phyloP scores from a whole-genome alignment of 2,888 invertebrate species.

The Drosophila longiperda region DNA sequence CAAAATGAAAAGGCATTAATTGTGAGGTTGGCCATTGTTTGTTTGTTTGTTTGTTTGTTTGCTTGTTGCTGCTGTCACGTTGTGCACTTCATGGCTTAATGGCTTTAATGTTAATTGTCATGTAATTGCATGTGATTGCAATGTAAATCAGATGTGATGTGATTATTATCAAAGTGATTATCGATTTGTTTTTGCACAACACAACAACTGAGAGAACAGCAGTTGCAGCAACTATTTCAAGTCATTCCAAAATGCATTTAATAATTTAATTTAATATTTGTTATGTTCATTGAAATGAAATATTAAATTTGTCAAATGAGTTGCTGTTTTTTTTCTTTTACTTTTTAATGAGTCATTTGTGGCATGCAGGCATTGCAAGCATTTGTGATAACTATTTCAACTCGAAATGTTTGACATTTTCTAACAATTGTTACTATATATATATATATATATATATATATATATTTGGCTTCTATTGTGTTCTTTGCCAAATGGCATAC shows the following conservation, averaged over 20 bases:
- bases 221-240: neutral
- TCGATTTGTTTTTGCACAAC: constrained; percentile 33
- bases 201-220: neutral
- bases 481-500: neutral
- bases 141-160: constrained; percentile 33
- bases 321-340: neutral
- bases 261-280: neutral
- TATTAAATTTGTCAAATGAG: constrained; percentile 1
- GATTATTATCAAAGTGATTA: constrained; percentile 42
- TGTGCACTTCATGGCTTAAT: constrained; percentile 70
- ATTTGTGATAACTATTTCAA: constrained; percentile 1
- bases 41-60: constrained; percentile 33
- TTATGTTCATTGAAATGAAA: neutral
- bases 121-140: constrained; percentile 69
- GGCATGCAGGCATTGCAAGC: constrained; percentile 32
- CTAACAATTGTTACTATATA: neutral
- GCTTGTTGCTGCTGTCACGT: constrained; percentile 48
- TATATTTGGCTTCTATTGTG: neutral
- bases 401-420: constrained; percentile 11
- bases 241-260: no score
- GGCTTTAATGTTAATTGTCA: constrained; percentile 73
- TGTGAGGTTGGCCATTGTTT: constrained; percentile 37
- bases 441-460: neutral
- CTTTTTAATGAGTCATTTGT: constrained; percentile 1
- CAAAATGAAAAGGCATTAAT: constrained; percentile 45